Base-by-base conservation (phyloP, 2,797 vertebrate species). In the Jordanella pulchra region DNA sequence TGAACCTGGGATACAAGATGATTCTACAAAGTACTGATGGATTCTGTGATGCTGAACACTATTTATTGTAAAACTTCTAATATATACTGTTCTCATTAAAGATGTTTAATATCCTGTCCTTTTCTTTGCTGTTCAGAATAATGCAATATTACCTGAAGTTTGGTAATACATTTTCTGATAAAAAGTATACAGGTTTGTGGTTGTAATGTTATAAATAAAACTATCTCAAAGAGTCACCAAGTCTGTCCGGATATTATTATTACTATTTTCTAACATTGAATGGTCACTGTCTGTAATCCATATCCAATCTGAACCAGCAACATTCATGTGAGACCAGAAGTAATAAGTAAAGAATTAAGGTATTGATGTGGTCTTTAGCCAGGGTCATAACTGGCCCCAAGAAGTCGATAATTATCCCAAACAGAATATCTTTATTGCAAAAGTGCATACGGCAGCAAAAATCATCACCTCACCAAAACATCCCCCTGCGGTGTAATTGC, bases 361-460 rank as follows among this genome's bases (percentile, higher is more conserved):
- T 94, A 94, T 94, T 94, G 94, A 95, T 91, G 92, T 90, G 93
- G 91, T 93, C 92, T 93, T 94, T 95, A 94, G 92, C 91, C 88
- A 80, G 90, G 93, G 93, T 93, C 92, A 93, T 95, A 95, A 94
- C 93, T 79, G 86, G 78, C 81, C 92, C 90, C 89, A 81, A 86
- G 87, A 88, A 93, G 93, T 94, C 94, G 94, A 95, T 95, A 94
- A 95, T 93, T 94, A 94, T 92, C 91, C 88, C 71, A 84, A 93
- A 92, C 93, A 92, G 92, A 94, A 94, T 94, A 94, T 93, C 93
- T 94, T 93, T 91, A 93, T 94, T 92, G 89, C 85, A 91, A 94
- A 95, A 94, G 89, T 91, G 93, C 93, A 87, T 44, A 92, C 86
- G 42, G 80, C 87, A 89, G 94, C 93, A 94, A 93, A 69, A 94